Base-by-base conservation (phyloP, 2,797 vertebrate species). In the Busarellus nigricollis region DNA sequence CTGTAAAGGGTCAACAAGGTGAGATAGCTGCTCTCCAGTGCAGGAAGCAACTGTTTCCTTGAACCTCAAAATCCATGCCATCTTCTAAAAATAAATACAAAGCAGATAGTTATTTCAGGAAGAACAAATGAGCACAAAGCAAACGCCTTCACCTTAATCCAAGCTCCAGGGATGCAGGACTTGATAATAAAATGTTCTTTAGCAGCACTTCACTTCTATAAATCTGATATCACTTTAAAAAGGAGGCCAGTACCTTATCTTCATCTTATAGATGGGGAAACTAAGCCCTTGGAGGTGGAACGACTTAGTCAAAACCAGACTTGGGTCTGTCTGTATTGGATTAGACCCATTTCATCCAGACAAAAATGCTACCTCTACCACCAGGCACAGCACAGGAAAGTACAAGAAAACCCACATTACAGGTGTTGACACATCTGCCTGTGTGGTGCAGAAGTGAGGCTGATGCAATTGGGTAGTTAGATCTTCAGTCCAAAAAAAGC, bases 41-140 rank as follows among this genome's bases (percentile, higher is more conserved):
- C 76, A 69, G 73, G 62, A 88, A 88, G 38, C 1, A 3, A 86
- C 25, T 21, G 13, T 73, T 92, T 73, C 25, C 52, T 74, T 86
- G 22, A 91, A 74, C 26, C 40, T 94, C 89, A 86, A 62, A 90
- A 88, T 82, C 76, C 61, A 59, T 73, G 33, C 33, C 13, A 15
- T 44, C 44, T 94, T 91, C 91, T 95, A 90, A 81, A 94, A 95
- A 81, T 80, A 85, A 83, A 86, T 19, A 70, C 33, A 88, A 91
- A 88, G 40, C 54, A 78, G 67, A 22, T 5, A 78, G 42, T 2
- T 67, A 69, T 10, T 91, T 87, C 49, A 74, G 65, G 71, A 83
- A 76, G 49, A 95, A 80, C 8, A 72, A 85, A 69, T 11, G 22
- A 87, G 59, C 55, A 58, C 11, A 22, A 87, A 38, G 33, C 42